These are phyloP conservation scores for Platysteira castanea DNA, from an alignment of 2,113 vertebrate genomes.

Conservation along the genomic window DNA sequence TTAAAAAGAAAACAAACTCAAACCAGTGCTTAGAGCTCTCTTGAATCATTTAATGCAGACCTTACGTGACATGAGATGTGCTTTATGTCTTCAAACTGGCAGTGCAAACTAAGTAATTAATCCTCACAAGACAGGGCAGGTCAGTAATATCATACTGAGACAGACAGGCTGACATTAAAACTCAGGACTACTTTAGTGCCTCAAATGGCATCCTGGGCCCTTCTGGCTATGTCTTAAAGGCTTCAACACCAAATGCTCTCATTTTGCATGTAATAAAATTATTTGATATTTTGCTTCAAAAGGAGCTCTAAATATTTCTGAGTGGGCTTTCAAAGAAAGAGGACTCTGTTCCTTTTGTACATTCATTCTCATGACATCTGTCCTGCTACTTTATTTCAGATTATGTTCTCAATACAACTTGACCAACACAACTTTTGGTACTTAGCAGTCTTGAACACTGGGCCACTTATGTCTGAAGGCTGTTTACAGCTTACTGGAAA, in stretches of 20 bases:
- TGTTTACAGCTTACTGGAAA: not conserved
- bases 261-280: not conserved
- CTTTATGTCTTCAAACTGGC: not conserved
- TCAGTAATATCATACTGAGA: not conserved
- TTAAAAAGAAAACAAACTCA: not conserved
- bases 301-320: not conserved
- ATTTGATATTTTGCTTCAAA: not conserved
- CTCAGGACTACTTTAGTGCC: not conserved
- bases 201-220: not conserved
- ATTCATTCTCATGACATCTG: not conserved
- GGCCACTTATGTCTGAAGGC: not conserved
- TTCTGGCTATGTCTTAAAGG: not conserved
- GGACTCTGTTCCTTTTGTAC: not conserved
- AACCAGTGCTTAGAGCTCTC: not conserved
- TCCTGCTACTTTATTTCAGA: not conserved
- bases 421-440: not conserved
- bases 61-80: not conserved
- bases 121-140: not conserved
- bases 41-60: not conserved
- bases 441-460: not conserved
- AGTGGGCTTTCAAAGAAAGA: not conserved
- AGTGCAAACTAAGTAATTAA: constrained; percentile 9
- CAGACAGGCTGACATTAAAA: constrained; percentile 13
- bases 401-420: not conserved
- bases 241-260: not conserved